Evolutionary conservation across 1,140 invertebrate species (phyloP).

Genomic region (Trachelipus rathkii): DNA sequence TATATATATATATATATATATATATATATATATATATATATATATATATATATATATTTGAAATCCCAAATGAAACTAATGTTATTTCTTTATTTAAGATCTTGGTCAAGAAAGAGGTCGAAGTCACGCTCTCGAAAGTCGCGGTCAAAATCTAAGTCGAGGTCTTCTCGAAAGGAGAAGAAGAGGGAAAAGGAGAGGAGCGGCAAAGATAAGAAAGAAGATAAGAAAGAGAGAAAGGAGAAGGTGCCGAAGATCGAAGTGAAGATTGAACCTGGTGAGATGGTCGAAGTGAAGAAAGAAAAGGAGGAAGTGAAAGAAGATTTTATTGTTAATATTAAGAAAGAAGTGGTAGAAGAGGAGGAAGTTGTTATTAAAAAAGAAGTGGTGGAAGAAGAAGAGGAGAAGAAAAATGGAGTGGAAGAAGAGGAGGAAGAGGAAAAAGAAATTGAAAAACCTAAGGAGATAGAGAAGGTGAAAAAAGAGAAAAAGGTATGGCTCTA

Average conservation of each 20-base stretch:
- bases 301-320: not conserved
- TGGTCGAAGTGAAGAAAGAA: not conserved
- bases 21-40: no score
- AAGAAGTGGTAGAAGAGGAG: not conserved
- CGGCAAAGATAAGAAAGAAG: not conserved
- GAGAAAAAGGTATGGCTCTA: not conserved
- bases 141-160: not conserved
- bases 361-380: not conserved
- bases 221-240: not conserved
- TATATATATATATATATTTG: no score
- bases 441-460: not conserved
- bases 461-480: not conserved
- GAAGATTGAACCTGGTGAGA: not conserved
- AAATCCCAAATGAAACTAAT: no score
- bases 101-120: not conserved
- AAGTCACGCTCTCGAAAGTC: not conserved
- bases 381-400: not conserved
- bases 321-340: not conserved
- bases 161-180: not conserved
- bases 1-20: no score
- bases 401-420: not conserved
- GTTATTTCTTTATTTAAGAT: not conserved
- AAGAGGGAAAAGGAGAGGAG: not conserved
- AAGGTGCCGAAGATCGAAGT: not conserved
- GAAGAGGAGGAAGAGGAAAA: not conserved